Conservation (phyloP, 2,113 vertebrate species). For the Oryzias javanicus region DNA sequence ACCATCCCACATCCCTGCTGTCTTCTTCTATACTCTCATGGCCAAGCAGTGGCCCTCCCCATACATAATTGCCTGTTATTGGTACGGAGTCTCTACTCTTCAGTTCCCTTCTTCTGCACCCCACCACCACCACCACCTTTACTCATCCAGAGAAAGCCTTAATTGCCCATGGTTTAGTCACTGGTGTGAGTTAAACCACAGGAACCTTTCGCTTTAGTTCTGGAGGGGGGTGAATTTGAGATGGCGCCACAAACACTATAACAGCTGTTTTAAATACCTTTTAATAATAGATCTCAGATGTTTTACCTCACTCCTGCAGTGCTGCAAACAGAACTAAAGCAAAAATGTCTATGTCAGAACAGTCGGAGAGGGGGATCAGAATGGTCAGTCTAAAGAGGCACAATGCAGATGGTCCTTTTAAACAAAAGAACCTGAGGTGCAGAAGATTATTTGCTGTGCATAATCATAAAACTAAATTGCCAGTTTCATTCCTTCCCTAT, state of each 20-base stretch:
- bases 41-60: conserved; percentile 65
- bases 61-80: conserved; percentile 77
- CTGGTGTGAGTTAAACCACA: conserved; percentile 40
- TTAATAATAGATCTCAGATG: conserved; percentile 73
- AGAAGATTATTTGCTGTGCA: conserved; percentile 8
- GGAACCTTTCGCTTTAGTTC: conserved; percentile 46
- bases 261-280: conserved; percentile 67
- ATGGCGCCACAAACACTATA: conserved; percentile 30
- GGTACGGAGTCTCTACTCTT: conserved; percentile 59
- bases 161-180: conserved; percentile 50
- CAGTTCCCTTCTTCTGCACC: conserved; percentile 24
- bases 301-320: conserved; percentile 54
- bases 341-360: conserved; percentile 57
- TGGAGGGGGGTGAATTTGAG: conserved; percentile 48
- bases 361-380: conserved; percentile 54
- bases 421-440: conserved; percentile 13
- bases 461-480: conserved; percentile 23
- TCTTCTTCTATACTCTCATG: conserved; percentile 66
- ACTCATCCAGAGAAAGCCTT: conserved; percentile 32
- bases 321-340: conserved; percentile 59
- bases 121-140: conserved; percentile 25
- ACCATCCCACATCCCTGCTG: conserved; percentile 61
- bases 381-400: conserved; percentile 40
- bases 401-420: conserved; percentile 34
- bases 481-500: conserved; percentile 18